Base-by-base conservation (phyloP, 2,797 vertebrate species). In the Pantherophis alleghaniensis region DNA sequence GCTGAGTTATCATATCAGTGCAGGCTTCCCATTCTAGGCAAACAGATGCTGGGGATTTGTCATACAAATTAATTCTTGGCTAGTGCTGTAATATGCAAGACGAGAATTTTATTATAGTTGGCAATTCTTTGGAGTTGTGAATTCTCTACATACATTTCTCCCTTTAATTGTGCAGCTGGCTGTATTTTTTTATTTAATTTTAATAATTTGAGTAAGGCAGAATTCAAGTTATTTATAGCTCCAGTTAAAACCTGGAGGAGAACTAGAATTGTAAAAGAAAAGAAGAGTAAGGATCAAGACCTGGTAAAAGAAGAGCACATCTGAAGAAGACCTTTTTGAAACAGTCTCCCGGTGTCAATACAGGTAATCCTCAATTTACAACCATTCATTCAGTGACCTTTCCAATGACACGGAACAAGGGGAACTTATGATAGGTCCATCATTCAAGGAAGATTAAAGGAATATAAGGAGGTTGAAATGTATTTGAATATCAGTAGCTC, bases 41-140 rank as follows among this genome's bases (percentile, higher is more conserved):
- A 88, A 28, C 32, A 7, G 4, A 91, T 56, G 42, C 57, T 92
- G 37, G 32, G 24, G 88, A 47, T 92, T 88, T 88, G 47, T 90
- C 63, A 92, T 69, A 91, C 51, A 92, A 94, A 93, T 24, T 42
- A 59, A 18, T 93, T 74, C 90, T 32, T 87, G 56, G 57, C 47
- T 91, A 93, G 28, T 61, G 26, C 37, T 83, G 7, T 93, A 94
- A 91, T 61, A 57, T 89, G 61, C 12, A 86, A 37, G 59, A 47
- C 3, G 69, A 92, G 88, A 88, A 91, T 59, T 7, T 90, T 22
- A 69, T 74, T n/a, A 59, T n/a, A 94, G 59, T 4, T 87, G 63
- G 56, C 53, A 63, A 60, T 9, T 5, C 47, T 60, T 88, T 53
- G 86, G 53, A 55, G 57, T 61, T 90, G 74, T 37, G 69, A 37